A percentile compares a stretch with the other conserved stretches of the same genome.
Evolutionary conservation across 2,113 vertebrate species (phyloP).

Genomic region (Caretta caretta): DNA sequence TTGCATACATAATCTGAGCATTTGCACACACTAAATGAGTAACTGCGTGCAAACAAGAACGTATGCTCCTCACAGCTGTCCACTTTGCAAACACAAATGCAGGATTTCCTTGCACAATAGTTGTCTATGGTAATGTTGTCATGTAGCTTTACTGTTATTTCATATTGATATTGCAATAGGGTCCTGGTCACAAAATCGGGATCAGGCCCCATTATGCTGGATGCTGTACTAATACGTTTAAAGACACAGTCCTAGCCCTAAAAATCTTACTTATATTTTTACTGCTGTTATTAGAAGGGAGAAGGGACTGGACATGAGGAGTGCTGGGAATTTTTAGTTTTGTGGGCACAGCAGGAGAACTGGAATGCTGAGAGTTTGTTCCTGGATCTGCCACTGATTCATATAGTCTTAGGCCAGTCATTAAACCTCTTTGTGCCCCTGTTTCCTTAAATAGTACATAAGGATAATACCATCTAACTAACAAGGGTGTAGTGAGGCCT

Average conservation of each 20-base stretch:
- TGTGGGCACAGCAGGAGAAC: background rate
- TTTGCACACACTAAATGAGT: background rate
- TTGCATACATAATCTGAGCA: rapidly evolving
- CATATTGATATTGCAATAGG: background rate
- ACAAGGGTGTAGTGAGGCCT: background rate
- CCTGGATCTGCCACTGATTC: background rate
- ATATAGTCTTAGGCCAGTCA: background rate
- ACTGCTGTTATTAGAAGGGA: background rate
- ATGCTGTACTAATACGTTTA: rapidly evolving
- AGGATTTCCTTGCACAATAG: background rate
- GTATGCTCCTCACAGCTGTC: background rate
- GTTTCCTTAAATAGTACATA: background rate
- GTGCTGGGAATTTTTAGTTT: background rate
- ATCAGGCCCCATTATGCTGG: background rate
- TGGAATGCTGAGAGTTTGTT: background rate
- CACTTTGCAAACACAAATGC: background rate
- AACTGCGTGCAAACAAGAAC: background rate
- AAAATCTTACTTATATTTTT: background rate
- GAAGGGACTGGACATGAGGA: background rate
- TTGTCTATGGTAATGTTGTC: background rate
- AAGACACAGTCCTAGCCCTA: background rate
- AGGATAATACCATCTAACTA: background rate
- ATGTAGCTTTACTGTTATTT: background rate
- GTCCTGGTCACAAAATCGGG: background rate
- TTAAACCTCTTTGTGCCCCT: background rate